phyloP scores from a whole-genome alignment of 2,888 invertebrate genomes.

The Cheilosia soror region DNA sequence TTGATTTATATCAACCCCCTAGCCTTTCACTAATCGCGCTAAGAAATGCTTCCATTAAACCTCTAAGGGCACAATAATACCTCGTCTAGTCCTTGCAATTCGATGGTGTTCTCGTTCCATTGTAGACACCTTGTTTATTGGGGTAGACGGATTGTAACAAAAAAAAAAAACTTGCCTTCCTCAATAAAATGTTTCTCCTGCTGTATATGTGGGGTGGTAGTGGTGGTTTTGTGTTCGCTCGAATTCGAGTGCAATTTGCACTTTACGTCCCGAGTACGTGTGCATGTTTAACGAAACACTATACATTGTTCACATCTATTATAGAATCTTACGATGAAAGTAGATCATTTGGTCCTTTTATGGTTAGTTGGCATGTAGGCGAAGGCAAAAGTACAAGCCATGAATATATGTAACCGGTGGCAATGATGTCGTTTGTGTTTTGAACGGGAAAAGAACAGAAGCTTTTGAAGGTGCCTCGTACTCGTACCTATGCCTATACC shows the following conservation, averaged over 20 bases:
- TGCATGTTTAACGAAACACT: conserved; percentile 16
- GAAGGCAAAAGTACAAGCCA: conserved; percentile 18
- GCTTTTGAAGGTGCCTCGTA: not conserved
- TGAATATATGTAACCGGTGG: conserved; percentile 41
- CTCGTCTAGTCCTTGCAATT: conserved; percentile 19
- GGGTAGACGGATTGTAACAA: conserved; percentile 14
- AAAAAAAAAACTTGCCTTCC: not conserved
- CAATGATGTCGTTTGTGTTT: conserved; percentile 38
- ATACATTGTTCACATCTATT: conserved; percentile 55
- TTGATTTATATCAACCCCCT: conserved; percentile 31
- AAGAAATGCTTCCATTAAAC: conserved; percentile 23
- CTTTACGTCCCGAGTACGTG: conserved; percentile 23
- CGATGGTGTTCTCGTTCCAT: conserved; percentile 16
- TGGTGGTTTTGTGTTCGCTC: conserved; percentile 24
- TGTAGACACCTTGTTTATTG: conserved; percentile 57
- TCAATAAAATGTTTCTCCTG: not conserved
- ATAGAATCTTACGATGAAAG: conserved; percentile 1
- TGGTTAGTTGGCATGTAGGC: conserved; percentile 10
- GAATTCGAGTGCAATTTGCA: conserved; percentile 62
- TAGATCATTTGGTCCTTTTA: conserved; percentile 28
- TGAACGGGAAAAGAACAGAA: conserved; percentile 16
- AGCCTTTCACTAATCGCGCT: conserved; percentile 46
- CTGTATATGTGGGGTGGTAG: not conserved
- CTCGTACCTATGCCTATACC: no score
- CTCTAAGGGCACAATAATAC: conserved; percentile 2